Percentiles rank a stretch among this genome's conserved stretches.
Conservation (phyloP, 1,140 invertebrate species). For the Laodelphax striatellus region DNA sequence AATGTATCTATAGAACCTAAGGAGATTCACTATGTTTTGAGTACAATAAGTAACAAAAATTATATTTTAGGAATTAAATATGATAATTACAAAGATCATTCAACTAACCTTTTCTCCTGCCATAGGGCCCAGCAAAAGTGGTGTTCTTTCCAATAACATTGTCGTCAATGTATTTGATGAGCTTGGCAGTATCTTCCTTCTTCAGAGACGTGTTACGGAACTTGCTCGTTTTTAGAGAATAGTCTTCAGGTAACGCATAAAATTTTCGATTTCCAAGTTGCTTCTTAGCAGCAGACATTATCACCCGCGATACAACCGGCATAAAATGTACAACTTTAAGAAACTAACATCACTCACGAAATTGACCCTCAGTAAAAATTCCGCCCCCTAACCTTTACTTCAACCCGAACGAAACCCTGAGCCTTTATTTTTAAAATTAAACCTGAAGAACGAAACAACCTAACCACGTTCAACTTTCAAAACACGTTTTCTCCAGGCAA, state of each 20-base stretch:
- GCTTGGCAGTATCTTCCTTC: slow-evolving; percentile 49
- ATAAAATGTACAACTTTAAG: neutral
- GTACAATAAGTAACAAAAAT: too few relatives aligned
- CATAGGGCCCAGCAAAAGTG: slow-evolving; percentile 69
- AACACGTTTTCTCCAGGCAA: too few relatives aligned
- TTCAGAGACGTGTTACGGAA: slow-evolving; percentile 25
- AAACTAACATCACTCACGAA: neutral
- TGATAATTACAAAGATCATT: neutral
- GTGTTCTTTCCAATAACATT: slow-evolving; percentile 67
- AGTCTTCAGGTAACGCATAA: slow-evolving; percentile 36
- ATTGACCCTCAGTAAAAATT: neutral
- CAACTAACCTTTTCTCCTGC: slow-evolving; percentile 59
- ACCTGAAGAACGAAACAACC: neutral
- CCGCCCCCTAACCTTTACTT: neutral
- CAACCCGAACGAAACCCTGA: neutral
- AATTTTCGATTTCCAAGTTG: slow-evolving; percentile 37
- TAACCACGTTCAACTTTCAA: too few relatives aligned
- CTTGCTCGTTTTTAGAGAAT: slow-evolving; percentile 24
- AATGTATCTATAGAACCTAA: too few relatives aligned
- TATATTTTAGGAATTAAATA: too few relatives aligned
- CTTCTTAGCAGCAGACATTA: slow-evolving; percentile 26
- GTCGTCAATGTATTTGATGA: slow-evolving; percentile 65
- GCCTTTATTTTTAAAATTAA: neutral
- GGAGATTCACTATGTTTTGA: too few relatives aligned
- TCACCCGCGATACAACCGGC: slow-evolving; percentile 10